Percentiles rank a stretch among this genome's conserved stretches.
These are phyloP conservation scores for Balearica regulorum DNA, from an alignment of 2,797 vertebrate genomes.

Conservation along the genomic window DNA sequence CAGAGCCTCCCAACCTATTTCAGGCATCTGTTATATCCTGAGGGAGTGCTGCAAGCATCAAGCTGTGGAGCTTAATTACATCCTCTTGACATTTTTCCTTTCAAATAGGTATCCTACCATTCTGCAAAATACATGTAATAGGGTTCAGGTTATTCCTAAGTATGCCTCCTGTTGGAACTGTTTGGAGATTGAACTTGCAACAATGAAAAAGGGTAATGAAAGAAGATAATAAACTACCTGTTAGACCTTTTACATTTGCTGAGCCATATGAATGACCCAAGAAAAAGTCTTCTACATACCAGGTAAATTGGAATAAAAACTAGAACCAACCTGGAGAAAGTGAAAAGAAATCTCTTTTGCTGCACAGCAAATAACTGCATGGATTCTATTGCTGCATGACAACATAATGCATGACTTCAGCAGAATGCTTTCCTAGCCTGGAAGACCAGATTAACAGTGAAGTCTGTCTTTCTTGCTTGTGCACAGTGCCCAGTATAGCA, in stretches of 20 bases:
- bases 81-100: not conserved
- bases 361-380: not conserved
- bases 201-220: not conserved
- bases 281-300: not conserved
- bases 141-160: not conserved
- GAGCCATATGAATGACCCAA: not conserved
- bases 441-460: not conserved
- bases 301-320: not conserved
- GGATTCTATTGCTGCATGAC: not conserved
- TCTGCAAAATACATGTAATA: not conserved
- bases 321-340: not conserved
- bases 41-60: not conserved
- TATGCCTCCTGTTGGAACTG: not conserved
- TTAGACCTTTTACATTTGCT: not conserved
- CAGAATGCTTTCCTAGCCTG: not conserved
- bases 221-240: not conserved
- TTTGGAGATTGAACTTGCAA: not conserved
- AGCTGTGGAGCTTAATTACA: not conserved
- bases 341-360: not conserved
- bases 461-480: not conserved
- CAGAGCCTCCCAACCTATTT: not conserved
- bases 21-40: not conserved
- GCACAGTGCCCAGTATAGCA: not conserved
- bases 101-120: not conserved
- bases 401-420: not conserved